These are phyloP conservation scores for Lasioglossum figueresi DNA, from an alignment of 2,888 invertebrate genomes.

Conservation along the genomic window DNA sequence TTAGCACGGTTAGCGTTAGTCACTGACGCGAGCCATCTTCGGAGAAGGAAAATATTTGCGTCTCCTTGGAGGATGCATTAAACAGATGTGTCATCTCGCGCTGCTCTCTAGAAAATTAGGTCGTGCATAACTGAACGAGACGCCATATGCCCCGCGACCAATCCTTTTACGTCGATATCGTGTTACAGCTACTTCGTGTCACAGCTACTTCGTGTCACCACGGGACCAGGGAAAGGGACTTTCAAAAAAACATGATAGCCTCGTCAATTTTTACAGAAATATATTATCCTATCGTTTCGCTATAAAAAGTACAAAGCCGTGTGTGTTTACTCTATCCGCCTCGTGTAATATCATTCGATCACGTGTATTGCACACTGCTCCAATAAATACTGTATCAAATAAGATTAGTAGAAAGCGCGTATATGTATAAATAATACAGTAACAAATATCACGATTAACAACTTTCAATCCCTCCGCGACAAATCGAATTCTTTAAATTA, in stretches of 20 bases:
- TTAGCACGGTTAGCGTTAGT: neutral
- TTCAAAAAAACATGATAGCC: neutral
- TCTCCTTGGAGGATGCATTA: conserved; percentile 26
- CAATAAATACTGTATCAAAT: conserved; percentile 53
- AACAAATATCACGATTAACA: conserved; percentile 43
- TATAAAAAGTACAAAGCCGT: conserved; percentile 38
- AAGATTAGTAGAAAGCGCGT: conserved; percentile 28
- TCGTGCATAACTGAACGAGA: conserved; percentile 62
- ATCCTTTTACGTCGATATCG: conserved; percentile 25
- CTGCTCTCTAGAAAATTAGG: conserved; percentile 63
- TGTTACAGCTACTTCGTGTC: neutral
- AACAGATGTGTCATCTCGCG: conserved; percentile 71
- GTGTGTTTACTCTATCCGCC: conserved; percentile 29
- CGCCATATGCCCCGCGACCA: conserved; percentile 47
- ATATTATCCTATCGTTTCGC: conserved; percentile 44
- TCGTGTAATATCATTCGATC: conserved; percentile 55
- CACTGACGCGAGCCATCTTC: neutral
- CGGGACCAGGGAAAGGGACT: neutral
- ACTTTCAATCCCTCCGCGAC: neutral
- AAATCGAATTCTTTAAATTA: conserved; percentile 23
- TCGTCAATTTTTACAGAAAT: conserved; percentile 34
- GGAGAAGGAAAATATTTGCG: conserved; percentile 18
- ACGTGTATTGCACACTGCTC: conserved; percentile 65
- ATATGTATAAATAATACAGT: conserved; percentile 45
- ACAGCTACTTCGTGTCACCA: neutral